Conservation (phyloP, 2,888 invertebrate species). For the Mythimna loreyi region DNA sequence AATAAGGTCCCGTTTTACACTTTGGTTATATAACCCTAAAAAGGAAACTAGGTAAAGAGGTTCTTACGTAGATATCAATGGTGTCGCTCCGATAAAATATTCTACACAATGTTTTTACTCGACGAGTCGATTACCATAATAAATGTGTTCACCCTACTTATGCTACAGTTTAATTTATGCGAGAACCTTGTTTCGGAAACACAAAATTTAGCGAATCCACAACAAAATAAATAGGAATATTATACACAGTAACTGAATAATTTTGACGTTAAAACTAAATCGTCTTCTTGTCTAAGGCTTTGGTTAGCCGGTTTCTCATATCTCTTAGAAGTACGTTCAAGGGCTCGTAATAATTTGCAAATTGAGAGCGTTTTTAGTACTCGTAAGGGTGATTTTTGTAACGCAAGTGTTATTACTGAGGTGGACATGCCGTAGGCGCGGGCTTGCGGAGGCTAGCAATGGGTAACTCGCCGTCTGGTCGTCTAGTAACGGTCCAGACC, state of each 20-base stretch:
- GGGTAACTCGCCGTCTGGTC: too few relatives aligned
- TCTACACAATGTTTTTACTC: slow-evolving; percentile 48
- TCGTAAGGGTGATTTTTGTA: neutral
- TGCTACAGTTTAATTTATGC: slow-evolving; percentile 60
- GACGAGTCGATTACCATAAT: slow-evolving; percentile 58
- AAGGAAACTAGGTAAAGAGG: slow-evolving; percentile 31
- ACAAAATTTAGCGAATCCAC: slow-evolving; percentile 56
- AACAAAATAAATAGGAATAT: slow-evolving; percentile 55
- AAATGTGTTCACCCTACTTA: slow-evolving; percentile 60
- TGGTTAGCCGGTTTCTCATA: neutral
- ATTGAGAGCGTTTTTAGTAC: neutral
- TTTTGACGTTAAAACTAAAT: slow-evolving; percentile 44
- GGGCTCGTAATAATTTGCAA: neutral
- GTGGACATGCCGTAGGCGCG: too few relatives aligned
- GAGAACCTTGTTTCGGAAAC: slow-evolving; percentile 55
- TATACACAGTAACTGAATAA: slow-evolving; percentile 59
- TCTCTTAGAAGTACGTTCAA: neutral
- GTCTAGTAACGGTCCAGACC: too few relatives aligned
- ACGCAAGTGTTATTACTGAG: neutral
- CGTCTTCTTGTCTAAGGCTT: slow-evolving; percentile 9
- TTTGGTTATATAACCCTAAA: too few relatives aligned
- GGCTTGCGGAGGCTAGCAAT: too few relatives aligned
- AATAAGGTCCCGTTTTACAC: too few relatives aligned
- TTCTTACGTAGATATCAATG: slow-evolving; percentile 25
- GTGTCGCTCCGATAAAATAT: slow-evolving; percentile 50